Evolutionary conservation across 2,888 invertebrate genomes (phyloP).

Genomic region (Eurytoma adleriae): DNA sequence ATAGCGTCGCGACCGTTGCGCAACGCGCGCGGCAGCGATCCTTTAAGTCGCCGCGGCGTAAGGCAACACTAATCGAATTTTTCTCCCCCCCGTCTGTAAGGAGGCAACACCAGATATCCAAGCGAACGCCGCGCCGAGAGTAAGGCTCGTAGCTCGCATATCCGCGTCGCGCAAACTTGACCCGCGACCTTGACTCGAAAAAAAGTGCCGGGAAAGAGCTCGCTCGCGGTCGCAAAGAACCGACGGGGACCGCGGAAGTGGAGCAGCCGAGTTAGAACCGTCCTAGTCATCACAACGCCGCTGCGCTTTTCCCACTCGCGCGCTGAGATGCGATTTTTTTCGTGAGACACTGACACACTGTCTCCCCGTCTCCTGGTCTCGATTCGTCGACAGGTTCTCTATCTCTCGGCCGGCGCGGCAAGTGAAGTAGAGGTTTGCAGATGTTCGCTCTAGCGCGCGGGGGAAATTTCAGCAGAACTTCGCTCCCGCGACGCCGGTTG

Average conservation of each 20-base stretch:
- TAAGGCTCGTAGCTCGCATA: neutral
- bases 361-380: neutral
- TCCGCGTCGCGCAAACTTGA: conserved; percentile 38
- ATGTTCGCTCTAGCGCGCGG: too few species aligned
- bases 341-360: neutral
- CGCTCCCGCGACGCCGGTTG: too few species aligned
- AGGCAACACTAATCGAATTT: conserved; percentile 45
- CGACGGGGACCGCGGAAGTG: conserved; percentile 6
- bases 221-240: neutral
- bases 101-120: conserved; percentile 13
- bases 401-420: too few species aligned
- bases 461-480: too few species aligned
- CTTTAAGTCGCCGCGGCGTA: conserved; percentile 20
- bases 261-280: conserved; percentile 11
- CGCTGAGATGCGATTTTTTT: neutral
- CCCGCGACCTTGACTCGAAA: conserved; percentile 46
- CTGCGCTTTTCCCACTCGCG: neutral
- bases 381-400: too few species aligned
- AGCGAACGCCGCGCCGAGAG: neutral
- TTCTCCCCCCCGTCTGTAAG: neutral
- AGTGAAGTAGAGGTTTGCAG: too few species aligned
- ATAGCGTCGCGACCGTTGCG: neutral
- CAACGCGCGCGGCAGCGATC: conserved; percentile 9
- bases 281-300: neutral
- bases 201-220: conserved; percentile 5